Base-by-base conservation (phyloP, 2,888 invertebrate genomes). In the Philaethria dido region DNA sequence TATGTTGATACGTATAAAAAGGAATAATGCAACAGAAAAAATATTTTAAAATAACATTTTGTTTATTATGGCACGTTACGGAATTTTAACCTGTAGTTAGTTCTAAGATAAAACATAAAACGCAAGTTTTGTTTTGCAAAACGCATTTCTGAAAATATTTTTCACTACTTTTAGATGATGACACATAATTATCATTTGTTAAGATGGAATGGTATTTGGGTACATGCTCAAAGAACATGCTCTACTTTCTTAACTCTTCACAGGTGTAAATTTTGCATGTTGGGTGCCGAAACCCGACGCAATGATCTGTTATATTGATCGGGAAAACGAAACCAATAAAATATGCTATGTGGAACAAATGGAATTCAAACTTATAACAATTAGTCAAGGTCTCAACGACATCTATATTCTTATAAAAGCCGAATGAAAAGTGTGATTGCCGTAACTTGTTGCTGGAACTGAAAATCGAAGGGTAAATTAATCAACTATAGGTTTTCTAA, bases 401-500 rank as follows among this genome's bases (percentile, higher is more conserved):
- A 33, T 33, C 33, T 33, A 33, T 33, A 33, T 33, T 33, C 5
- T 33, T 33, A 33, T 33, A 13, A 39, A 39, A 39, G 6, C 2
- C 39, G 1, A 11, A 13, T 39, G 39, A 1, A 8, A 44, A 16
- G 44, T 44, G 16, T 44, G 44, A 16, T 44, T 44, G 8, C 44
- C 44, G 44, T 39, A 3, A 44, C 16, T 44, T 44, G 44, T 44
- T 44, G 44, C 44, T 44, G 18, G 33, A 60, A 8, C 18, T 44
- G 3, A 60, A 44, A 45, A 60, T 22, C 33, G 16, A 16, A 0
- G 18, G 9, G 25, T 25, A 59, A 9, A 20, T 5, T 33, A 5
- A 36, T 16, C 18, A 33, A 55, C 11, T 45, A 16, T 13, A 64
- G 3, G 13, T 47, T 48, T 69, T 69, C 62, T 36, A 18, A 62